Percentiles rank a stretch among this genome's conserved stretches.
Evolutionary conservation across 2,113 vertebrate species (phyloP).

Genomic region (Sarotherodon lohbergeri): DNA sequence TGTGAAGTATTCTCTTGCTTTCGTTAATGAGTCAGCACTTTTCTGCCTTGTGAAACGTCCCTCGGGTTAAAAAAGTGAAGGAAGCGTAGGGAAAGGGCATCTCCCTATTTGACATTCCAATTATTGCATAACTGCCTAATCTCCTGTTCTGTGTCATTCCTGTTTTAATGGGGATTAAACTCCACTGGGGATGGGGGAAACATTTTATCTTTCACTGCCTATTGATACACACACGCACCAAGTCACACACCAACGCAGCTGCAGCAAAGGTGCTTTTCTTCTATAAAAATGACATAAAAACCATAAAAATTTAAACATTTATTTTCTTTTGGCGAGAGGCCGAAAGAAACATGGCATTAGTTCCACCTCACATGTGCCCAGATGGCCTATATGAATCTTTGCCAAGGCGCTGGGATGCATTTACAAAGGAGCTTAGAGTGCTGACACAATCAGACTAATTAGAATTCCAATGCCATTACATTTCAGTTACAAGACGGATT

Average conservation of each 20-base stretch:
- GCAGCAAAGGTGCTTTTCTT: not conserved
- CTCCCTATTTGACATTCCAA: not conserved
- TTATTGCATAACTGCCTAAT: constrained; percentile 32
- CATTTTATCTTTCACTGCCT: not conserved
- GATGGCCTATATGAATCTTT: constrained; percentile 30
- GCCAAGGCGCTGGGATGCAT: constrained; percentile 26
- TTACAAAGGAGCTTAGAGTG: constrained; percentile 16
- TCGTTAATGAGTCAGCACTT: constrained; percentile 27
- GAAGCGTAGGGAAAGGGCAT: constrained; percentile 13
- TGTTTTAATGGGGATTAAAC: not conserved
- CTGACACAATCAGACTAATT: constrained; percentile 22
- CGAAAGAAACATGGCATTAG: constrained; percentile 7
- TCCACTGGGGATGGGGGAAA: not conserved
- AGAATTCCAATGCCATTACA: constrained; percentile 12
- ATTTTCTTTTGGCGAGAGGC: not conserved
- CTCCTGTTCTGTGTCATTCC: constrained; percentile 27
- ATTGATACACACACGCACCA: not conserved
- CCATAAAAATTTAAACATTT: not conserved
- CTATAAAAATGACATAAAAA: not conserved
- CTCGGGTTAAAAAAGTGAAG: constrained; percentile 17
- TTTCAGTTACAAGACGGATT: not conserved
- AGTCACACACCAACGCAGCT: not conserved
- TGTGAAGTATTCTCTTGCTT: constrained; percentile 7
- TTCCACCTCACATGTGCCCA: constrained; percentile 26
- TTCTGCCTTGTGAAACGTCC: not conserved